phyloP scores from a whole-genome alignment of 1,140 invertebrate species.

The Wasmannia auropunctata region DNA sequence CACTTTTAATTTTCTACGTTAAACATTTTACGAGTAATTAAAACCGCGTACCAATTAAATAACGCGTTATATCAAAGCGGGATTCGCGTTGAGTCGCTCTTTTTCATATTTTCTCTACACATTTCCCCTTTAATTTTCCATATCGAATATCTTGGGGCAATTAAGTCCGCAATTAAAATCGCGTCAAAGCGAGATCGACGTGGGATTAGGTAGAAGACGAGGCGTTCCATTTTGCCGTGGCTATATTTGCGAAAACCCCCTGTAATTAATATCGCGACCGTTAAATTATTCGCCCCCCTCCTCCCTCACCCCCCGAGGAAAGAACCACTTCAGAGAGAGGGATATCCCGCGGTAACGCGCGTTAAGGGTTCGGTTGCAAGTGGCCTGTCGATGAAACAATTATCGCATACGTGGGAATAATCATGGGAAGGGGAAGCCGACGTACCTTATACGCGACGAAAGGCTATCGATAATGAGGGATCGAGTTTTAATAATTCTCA shows the following conservation, averaged over 20 bases:
- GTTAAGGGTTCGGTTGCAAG: background rate
- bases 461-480: background rate
- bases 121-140: background rate
- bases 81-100: background rate
- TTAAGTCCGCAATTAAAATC: background rate
- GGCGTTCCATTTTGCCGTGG: background rate
- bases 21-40: background rate
- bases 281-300: constrained; percentile 37
- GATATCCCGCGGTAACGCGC: background rate
- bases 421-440: background rate
- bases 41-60: background rate
- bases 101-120: background rate
- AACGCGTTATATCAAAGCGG: background rate
- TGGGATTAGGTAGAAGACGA: background rate
- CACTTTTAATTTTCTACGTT: background rate
- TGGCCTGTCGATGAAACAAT: background rate
- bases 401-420: background rate
- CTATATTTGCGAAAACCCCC: background rate
- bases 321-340: background rate
- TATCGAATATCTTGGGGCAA: background rate
- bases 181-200: background rate
- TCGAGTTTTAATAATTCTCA: constrained; percentile 53
- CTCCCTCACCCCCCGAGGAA: no score
- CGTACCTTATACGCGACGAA: background rate
- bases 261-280: background rate